Base-by-base conservation (phyloP, 2,888 invertebrate genomes). In the Conops quadrifasciatus region DNA sequence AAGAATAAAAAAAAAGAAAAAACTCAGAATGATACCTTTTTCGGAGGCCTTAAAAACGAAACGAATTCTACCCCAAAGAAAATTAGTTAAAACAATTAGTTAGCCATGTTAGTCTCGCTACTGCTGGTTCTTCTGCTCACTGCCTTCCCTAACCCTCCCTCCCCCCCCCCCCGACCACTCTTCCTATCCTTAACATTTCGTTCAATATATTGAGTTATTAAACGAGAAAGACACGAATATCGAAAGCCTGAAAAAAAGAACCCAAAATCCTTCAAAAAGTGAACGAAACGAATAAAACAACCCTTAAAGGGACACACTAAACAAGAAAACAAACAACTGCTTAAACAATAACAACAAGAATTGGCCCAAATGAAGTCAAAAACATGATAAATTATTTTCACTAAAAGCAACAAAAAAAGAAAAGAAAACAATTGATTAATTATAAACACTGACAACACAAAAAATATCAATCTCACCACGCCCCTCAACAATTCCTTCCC, bases 401-500 rank as follows among this genome's bases (percentile, higher is more conserved):
- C 67, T 60, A 68, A 59, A 60, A 60, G 59, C 59, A 26, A 26
- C 4, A 19, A 47, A 58, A 28, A 7, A 63, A 78, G 77, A 79
- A 81, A 36, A 9, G 9, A 36, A 36, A 36, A 36, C 36, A 36
- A 78, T 80, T 80, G 81, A 80, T 80, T 80, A 80, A 80, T 80
- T 80, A 81, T 80, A 81, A 80, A 80, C 78, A 78, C 80, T 80
- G 80, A 80, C 80, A 81, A 80, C 36, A 80, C 80, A 81, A 77
- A 81, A 81, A 80, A 80, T 80, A 80, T 79, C 36, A 36, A n/a
- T 49, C 4, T 21, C 64, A 21, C n/a, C 30, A 59, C n/a, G 59
- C 19, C 19, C 49, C 4, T 36, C 36, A 36, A 4, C 36, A 36
- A n/a, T 1, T 49, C n/a, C 49, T 1, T 49, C 0, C 49, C 49